These are phyloP conservation scores for Pachymerium ferrugineum DNA, from an alignment of 2,888 invertebrate species.

Conservation along the genomic window DNA sequence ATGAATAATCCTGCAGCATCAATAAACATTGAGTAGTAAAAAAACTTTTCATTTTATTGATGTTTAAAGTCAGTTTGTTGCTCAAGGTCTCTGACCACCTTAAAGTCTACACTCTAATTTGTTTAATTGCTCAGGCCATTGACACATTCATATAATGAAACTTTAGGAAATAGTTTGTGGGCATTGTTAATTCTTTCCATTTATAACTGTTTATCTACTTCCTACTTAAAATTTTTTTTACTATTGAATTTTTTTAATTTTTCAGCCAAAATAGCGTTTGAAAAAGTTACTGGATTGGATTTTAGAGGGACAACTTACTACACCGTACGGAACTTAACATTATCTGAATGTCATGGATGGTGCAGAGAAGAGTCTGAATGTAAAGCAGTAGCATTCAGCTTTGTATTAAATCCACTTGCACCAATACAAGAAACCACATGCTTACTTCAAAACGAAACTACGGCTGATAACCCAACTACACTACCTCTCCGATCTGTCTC, in stretches of 20 bases:
- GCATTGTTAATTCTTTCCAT: no score
- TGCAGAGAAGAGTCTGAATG: conserved; percentile 88
- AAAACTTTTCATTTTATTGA: neutral
- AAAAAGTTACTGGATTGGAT: conserved; percentile 86
- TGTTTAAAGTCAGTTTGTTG: neutral
- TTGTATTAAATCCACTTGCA: conserved; percentile 84
- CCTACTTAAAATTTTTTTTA: no score
- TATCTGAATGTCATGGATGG: conserved; percentile 93
- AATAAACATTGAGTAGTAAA: no score
- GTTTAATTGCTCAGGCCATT: neutral
- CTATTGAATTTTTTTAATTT: neutral
- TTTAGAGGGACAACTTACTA: conserved; percentile 87
- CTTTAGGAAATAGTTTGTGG: no score
- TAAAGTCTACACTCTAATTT: neutral
- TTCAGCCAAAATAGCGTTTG: conserved; percentile 78
- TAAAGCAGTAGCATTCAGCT: conserved; percentile 87
- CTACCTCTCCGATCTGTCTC: conserved; percentile 75
- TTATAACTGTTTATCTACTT: no score
- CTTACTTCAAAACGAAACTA: conserved; percentile 85
- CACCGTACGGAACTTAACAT: conserved; percentile 81
- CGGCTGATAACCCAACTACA: conserved; percentile 81
- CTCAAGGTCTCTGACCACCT: neutral
- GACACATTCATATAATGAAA: no score
- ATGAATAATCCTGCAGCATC: no score
- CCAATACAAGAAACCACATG: conserved; percentile 88